A percentile compares a stretch with the other conserved stretches of the same genome.
Evolutionary conservation across 64 coral and sea anemone species (phyloP).

Genomic region (Acropora yongei): DNA sequence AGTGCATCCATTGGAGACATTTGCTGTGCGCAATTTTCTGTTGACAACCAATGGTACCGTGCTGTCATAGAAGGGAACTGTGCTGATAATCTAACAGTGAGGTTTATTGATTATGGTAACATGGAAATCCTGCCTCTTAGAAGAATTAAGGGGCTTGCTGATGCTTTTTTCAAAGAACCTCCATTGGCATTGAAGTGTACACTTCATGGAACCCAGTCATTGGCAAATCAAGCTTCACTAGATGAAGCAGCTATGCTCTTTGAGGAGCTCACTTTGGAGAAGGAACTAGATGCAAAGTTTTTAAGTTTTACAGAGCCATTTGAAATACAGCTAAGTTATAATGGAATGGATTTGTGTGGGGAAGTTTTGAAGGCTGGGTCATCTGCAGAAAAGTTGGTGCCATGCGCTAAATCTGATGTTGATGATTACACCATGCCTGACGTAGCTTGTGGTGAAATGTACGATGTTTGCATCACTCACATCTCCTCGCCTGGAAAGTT

Average conservation of each 20-base stretch:
- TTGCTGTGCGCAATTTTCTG: constrained; percentile 71
- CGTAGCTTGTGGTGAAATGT: constrained; percentile 47
- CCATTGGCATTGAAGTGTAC: constrained; percentile 63
- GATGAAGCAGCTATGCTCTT: constrained; percentile 31
- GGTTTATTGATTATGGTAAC: constrained; percentile 95
- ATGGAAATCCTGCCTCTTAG: constrained; percentile 44
- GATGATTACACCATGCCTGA: constrained; percentile 33
- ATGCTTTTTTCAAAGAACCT: constrained; percentile 25
- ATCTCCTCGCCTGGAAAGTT: constrained; percentile 79
- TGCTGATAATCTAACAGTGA: constrained; percentile 9
- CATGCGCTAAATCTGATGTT: not conserved
- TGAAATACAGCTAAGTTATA: constrained; percentile 54
- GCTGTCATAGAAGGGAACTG: constrained; percentile 57
- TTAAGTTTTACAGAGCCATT: constrained; percentile 21
- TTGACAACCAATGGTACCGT: constrained; percentile 83
- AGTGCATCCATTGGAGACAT: not conserved
- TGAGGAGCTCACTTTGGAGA: constrained; percentile 41
- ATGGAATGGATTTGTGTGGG: constrained; percentile 17
- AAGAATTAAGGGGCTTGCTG: constrained; percentile 38
- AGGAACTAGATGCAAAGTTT: constrained; percentile 56
- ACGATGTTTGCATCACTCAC: constrained; percentile 62
- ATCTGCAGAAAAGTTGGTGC: not conserved
- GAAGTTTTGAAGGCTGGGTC: constrained; percentile 35
- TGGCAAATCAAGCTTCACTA: constrained; percentile 20
- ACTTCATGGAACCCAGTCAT: constrained; percentile 52